phyloP scores from a whole-genome alignment of 92 coral and sea anemone species.

The Metridium senile region DNA sequence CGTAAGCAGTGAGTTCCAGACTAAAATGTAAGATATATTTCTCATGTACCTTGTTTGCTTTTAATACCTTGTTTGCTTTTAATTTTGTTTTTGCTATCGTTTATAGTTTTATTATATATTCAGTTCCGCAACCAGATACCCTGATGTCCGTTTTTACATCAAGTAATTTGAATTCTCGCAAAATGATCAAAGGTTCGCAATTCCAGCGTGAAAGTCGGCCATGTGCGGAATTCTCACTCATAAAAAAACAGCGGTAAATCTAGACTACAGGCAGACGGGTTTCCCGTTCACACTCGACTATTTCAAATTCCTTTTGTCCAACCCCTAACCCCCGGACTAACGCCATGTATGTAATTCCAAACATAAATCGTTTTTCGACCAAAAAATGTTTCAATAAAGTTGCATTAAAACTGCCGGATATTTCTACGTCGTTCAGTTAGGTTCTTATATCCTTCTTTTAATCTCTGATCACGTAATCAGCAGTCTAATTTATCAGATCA shows the following conservation, averaged over 20 bases:
- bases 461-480: constrained; percentile 42
- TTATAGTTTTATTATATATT: not conserved
- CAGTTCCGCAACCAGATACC: constrained; percentile 33
- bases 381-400: constrained; percentile 23
- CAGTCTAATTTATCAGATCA: constrained; percentile 39
- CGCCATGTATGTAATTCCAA: constrained; percentile 2
- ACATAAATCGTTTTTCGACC: constrained; percentile 16
- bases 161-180: not conserved
- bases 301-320: constrained; percentile 4
- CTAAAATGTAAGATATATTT: not conserved
- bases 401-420: constrained; percentile 27
- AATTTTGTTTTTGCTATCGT: constrained; percentile 1
- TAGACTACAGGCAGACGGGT: constrained; percentile 3
- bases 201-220: not conserved
- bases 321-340: constrained; percentile 3
- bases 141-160: constrained; percentile 12
- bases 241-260: constrained; percentile 6
- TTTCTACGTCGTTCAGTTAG: constrained; percentile 32
- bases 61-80: too few species aligned
- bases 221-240: constrained; percentile 9
- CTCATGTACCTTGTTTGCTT: not conserved
- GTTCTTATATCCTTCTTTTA: constrained; percentile 28
- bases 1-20: too few species aligned
- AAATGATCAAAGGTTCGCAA: not conserved
- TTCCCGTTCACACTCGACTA: constrained; percentile 11